phyloP scores from a whole-genome alignment of 2,797 vertebrate genomes.

The Onychomys torridus region DNA sequence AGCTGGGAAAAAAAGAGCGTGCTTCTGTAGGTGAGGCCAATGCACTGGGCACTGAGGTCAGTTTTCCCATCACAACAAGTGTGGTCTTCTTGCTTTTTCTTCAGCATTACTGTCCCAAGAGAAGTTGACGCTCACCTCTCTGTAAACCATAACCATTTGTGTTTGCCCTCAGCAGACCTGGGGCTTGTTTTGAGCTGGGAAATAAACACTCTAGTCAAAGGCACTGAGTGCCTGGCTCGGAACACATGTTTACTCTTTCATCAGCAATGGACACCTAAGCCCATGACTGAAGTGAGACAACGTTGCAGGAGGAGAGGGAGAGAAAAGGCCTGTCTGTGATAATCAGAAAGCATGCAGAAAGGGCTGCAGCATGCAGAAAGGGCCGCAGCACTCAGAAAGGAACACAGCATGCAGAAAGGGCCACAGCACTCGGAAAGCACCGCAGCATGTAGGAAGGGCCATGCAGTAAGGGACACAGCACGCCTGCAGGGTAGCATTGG shows the following conservation, averaged over 20 bases:
- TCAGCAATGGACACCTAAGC: background rate
- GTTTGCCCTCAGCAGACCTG: background rate
- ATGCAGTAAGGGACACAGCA: background rate
- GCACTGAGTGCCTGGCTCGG: background rate
- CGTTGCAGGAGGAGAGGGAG: too few relatives aligned
- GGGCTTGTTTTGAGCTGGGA: background rate
- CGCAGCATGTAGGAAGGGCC: background rate
- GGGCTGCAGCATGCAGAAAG: background rate
- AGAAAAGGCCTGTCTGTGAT: background rate
- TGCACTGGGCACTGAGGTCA: background rate
- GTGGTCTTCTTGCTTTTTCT: background rate
- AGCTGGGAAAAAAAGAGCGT: background rate
- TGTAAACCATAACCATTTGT: background rate
- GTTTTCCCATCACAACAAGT: background rate
- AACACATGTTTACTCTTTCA: background rate
- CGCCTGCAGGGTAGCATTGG: rapidly evolving
- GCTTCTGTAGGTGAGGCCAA: background rate
- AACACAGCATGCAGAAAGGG: background rate
- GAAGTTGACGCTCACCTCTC: background rate
- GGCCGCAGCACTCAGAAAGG: rapidly evolving
- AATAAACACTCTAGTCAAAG: background rate
- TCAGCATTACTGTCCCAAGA: background rate
- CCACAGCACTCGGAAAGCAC: rapidly evolving
- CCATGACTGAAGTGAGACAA: background rate
- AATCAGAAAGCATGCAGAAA: background rate